These are phyloP conservation scores for Corvus moneduloides DNA, from an alignment of 2,113 vertebrate species.

Conservation along the genomic window DNA sequence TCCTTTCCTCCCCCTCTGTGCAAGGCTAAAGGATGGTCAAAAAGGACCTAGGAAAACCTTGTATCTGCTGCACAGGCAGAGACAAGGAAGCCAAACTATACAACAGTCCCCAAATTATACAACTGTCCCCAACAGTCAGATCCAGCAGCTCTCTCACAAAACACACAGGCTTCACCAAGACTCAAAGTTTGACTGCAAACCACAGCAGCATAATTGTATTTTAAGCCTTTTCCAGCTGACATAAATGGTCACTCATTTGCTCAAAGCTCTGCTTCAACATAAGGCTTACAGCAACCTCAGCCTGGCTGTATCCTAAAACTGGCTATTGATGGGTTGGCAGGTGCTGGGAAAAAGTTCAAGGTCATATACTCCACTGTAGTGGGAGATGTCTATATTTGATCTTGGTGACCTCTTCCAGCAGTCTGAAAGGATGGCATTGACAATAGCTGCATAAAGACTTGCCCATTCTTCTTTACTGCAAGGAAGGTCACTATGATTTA, in stretches of 20 bases:
- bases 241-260: neutral
- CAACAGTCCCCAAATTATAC: neutral
- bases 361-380: constrained; percentile 4
- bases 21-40: neutral
- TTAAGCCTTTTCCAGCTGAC: constrained; percentile 23
- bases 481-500: constrained; percentile 25
- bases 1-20: neutral
- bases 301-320: constrained; percentile 15
- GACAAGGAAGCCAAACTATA: neutral
- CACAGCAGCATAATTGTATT: neutral
- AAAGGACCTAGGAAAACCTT: neutral
- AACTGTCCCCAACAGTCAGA: neutral
- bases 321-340: constrained; percentile 32
- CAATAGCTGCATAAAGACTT: constrained; percentile 45
- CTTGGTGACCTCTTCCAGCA: constrained; percentile 32
- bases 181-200: neutral
- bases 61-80: neutral
- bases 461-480: constrained; percentile 31
- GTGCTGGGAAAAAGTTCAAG: constrained; percentile 31
- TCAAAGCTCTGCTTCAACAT: neutral
- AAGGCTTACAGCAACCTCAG: constrained; percentile 2
- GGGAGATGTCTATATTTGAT: constrained; percentile 55
- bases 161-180: neutral
- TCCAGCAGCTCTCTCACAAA: neutral
- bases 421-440: constrained; percentile 50